phyloP scores from a whole-genome alignment of 2,797 vertebrate genomes.

The Enteromius afrohamiltoni region DNA sequence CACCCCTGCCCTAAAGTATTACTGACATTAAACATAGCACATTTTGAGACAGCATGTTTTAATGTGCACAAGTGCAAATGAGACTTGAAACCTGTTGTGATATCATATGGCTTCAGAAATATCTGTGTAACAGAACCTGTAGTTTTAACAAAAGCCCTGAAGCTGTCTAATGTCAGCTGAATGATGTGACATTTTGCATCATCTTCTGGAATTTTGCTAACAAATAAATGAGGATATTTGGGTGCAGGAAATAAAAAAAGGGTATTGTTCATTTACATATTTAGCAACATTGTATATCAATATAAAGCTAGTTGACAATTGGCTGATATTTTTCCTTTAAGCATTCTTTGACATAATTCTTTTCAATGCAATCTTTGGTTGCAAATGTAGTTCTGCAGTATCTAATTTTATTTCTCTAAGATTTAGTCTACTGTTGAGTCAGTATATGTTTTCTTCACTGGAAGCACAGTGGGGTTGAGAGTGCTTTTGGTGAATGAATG shows the following conservation, averaged over 20 bases:
- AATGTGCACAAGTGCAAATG: not conserved
- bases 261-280: not conserved
- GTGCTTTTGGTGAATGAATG: slow-evolving; percentile 61
- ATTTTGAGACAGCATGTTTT: no score
- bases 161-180: not conserved
- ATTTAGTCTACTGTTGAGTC: slow-evolving; percentile 28
- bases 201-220: not conserved
- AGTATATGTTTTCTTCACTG: slow-evolving; percentile 43
- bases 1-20: no score
- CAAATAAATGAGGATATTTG: not conserved
- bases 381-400: slow-evolving; percentile 1
- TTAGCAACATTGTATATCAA: not conserved
- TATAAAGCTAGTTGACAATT: not conserved
- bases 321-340: no score
- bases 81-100: not conserved
- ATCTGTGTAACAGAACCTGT: not conserved
- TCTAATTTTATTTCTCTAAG: slow-evolving; percentile 6
- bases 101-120: not conserved
- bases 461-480: slow-evolving; percentile 39
- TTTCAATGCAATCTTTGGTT: not conserved
- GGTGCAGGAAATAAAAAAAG: not conserved
- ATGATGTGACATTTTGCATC: not conserved
- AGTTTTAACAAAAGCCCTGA: not conserved
- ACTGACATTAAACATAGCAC: no score
- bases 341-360: not conserved